These are phyloP conservation scores for Hipparchia semele DNA, from an alignment of 2,888 invertebrate species.

Conservation along the genomic window DNA sequence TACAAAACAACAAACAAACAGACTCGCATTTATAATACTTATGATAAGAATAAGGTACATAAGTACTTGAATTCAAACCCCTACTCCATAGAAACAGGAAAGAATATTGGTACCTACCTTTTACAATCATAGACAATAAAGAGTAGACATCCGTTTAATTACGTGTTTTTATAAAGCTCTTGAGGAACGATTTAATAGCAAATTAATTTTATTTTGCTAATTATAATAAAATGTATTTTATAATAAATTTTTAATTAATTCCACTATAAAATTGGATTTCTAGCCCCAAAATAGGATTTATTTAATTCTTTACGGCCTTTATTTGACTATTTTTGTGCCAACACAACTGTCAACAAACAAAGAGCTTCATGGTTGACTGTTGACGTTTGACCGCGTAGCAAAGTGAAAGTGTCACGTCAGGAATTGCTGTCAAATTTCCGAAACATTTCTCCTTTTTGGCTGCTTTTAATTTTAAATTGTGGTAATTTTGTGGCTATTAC, in stretches of 20 bases:
- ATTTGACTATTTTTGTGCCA: slow-evolving; percentile 61
- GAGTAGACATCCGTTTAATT: neutral
- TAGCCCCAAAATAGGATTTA: neutral
- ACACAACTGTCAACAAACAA: slow-evolving; percentile 74
- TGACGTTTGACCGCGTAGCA: slow-evolving; percentile 79
- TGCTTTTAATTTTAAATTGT: slow-evolving; percentile 27
- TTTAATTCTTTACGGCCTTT: neutral
- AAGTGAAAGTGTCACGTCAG: slow-evolving; percentile 82
- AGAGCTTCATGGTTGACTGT: slow-evolving; percentile 59
- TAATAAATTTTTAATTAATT: neutral
- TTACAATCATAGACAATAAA: neutral
- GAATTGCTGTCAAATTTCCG: slow-evolving; percentile 59
- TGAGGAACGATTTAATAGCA: neutral
- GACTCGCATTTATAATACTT: no score
- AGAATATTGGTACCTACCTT: neutral
- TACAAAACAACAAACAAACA: no score
- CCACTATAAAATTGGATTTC: neutral
- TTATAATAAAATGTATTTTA: neutral
- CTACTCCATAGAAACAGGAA: neutral
- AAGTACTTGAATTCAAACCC: no score
- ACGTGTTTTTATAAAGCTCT: neutral
- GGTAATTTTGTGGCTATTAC: slow-evolving; percentile 42
- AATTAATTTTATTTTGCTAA: neutral
- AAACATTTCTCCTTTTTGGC: slow-evolving; percentile 31
- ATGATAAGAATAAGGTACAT: no score